Base-by-base conservation (phyloP, 2,113 vertebrate species). In the Podarcis muralis region DNA sequence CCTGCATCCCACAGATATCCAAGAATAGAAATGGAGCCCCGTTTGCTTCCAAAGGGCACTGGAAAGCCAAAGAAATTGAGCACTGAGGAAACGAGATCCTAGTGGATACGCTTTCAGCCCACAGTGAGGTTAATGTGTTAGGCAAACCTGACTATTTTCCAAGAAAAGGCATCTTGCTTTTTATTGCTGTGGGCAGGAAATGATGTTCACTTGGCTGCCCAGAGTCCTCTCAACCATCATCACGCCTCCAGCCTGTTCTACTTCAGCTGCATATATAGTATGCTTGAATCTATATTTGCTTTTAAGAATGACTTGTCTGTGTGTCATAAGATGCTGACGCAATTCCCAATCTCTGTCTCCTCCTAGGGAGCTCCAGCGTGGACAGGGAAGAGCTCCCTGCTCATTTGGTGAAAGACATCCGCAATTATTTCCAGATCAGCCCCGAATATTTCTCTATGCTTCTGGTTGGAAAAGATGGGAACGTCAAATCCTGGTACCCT, bases 361-460 rank as follows among this genome's bases (percentile, higher is more conserved):
- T 92, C 18, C 40, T 94, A 99, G 99, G 99, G 78, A 99, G 97
- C 48, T 97, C 98, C 68, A 98, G 97, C 0, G 98, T 99, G 90
- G 99, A 99, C 23, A 97, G 98, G 9, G 99, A 99, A 95, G 98
- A 99, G 0, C 93, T 99, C 81, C 97, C 98, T 0, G 96, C 95
- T 91, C 96, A 96, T 75, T 94, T 99, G 91, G 99, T 99, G 94
- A 98, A 98, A 96, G 99, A 99, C 95, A 98, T 99, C 91, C 96
- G 99, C 92, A 99, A 99, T 96, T 99, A 99, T 93, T 99, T 99
- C 95, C 99, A 99, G 96, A 98, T 98, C 94, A 99, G 99, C 93
- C 98, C 98, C 0, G 98, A 99, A 90, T 99, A 99, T 93, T 99
- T 99, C 97, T 99, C 99, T 90, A 99, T 99, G 99, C 97, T 99